A percentile compares a stretch with the other conserved stretches of the same genome.
Evolutionary conservation across 1,140 invertebrate genomes (phyloP).

Genomic region (Achroia grisella): DNA sequence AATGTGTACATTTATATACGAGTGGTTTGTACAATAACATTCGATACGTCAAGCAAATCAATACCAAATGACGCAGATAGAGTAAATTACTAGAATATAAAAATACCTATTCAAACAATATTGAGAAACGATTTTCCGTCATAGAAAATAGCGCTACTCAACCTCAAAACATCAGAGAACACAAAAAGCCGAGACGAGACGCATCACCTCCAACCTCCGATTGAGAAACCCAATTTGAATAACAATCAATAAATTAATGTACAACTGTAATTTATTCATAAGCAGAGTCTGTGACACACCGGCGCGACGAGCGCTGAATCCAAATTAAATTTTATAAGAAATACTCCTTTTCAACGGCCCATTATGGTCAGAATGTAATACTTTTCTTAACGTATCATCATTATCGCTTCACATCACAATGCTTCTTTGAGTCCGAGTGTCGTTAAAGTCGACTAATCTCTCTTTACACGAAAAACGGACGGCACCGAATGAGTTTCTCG

Average conservation of each 20-base stretch:
- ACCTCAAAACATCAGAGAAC: conserved; percentile 37
- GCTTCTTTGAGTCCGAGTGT: conserved; percentile 46
- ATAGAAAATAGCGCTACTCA: conserved; percentile 35
- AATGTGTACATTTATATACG: background rate
- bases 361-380: conserved; percentile 60
- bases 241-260: conserved; percentile 74
- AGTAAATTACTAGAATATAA: conserved; percentile 24
- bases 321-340: conserved; percentile 70
- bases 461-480: conserved; percentile 67
- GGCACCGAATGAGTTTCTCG: conserved; percentile 65
- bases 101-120: conserved; percentile 21
- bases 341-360: conserved; percentile 52
- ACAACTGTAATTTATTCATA: conserved; percentile 63
- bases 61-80: conserved; percentile 26
- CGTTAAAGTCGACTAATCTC: conserved; percentile 69
- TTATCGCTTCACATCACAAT: conserved; percentile 59
- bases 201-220: conserved; percentile 64
- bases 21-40: conserved; percentile 36
- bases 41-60: conserved; percentile 41
- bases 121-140: conserved; percentile 43
- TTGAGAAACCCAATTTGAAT: conserved; percentile 71
- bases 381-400: conserved; percentile 68
- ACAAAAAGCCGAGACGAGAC: conserved; percentile 51
- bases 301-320: conserved; percentile 58
- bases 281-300: conserved; percentile 48